Conservation (phyloP, 2,113 vertebrate genomes). For the Micronycteris hirsuta region DNA sequence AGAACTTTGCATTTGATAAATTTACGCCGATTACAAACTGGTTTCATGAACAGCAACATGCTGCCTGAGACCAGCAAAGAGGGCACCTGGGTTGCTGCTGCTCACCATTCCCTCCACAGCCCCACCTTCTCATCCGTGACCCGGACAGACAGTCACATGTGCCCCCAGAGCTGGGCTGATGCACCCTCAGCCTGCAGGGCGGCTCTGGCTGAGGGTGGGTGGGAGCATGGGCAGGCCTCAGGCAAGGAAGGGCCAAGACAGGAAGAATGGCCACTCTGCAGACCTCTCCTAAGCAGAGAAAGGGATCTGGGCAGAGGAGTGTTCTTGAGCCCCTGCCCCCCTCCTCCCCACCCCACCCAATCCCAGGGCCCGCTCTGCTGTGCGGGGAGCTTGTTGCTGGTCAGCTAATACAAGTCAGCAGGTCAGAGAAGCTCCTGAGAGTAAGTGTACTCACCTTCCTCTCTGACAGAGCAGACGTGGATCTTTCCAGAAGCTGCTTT, state of each 20-base stretch:
- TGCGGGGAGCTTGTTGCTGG: neutral
- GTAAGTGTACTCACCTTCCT: neutral
- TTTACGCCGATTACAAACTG: rapidly evolving
- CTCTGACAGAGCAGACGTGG: neutral
- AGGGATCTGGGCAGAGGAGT: neutral
- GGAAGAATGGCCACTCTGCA: neutral
- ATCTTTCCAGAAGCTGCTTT: neutral
- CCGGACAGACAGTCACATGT: rapidly evolving
- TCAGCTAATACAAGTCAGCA: rapidly evolving
- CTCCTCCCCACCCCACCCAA: too few relatives aligned
- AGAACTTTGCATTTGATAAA: too few relatives aligned
- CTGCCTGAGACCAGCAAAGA: neutral
- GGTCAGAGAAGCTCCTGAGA: neutral
- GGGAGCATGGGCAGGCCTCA: neutral
- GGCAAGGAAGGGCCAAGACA: neutral
- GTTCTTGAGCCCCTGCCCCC: neutral
- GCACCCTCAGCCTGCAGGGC: too few relatives aligned
- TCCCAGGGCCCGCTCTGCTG: neutral
- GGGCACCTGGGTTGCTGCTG: rapidly evolving
- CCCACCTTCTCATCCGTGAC: neutral
- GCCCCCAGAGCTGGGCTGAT: too few relatives aligned
- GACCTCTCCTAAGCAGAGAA: neutral
- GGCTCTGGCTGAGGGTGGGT: rapidly evolving
- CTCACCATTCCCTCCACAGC: rapidly evolving
- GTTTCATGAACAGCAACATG: neutral